Evolutionary conservation across 37 sponge, comb jelly and placozoan species (phyloP).

Genomic region (Halichondria panicea): DNA sequence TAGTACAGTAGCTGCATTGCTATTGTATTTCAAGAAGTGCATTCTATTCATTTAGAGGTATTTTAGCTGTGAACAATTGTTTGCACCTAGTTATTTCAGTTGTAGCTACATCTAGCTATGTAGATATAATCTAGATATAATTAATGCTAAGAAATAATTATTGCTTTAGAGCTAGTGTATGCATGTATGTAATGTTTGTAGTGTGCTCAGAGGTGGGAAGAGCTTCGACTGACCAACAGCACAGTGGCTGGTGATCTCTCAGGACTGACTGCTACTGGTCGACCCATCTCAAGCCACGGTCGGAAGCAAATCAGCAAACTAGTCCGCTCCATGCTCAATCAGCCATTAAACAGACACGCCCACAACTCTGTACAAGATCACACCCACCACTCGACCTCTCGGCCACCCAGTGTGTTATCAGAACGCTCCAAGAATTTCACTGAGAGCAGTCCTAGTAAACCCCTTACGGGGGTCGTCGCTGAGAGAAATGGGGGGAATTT

Average conservation of each 20-base stretch:
- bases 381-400: no score
- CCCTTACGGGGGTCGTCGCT: neutral
- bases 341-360: neutral
- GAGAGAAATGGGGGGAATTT: conserved; percentile 5
- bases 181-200: no score
- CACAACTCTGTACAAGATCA: no score
- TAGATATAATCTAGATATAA: no score
- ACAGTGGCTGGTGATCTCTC: conserved; percentile 31
- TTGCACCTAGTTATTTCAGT: no score
- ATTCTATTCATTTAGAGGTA: neutral
- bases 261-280: conserved; percentile 61
- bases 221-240: conserved; percentile 23
- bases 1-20: no score
- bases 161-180: no score
- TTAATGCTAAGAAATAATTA: no score
- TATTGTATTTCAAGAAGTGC: no score
- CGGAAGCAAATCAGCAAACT: conserved; percentile 5
- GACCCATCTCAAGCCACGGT: conserved; percentile 49
- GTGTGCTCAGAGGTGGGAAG: conserved; percentile 80
- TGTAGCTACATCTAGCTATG: no score
- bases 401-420: no score
- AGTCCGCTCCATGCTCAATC: conserved; percentile 12
- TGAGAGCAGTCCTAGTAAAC: neutral
- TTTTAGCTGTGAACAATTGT: neutral
- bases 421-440: no score